phyloP scores from a whole-genome alignment of 2,797 vertebrate species.

The Melanogrammus aeglefinus region DNA sequence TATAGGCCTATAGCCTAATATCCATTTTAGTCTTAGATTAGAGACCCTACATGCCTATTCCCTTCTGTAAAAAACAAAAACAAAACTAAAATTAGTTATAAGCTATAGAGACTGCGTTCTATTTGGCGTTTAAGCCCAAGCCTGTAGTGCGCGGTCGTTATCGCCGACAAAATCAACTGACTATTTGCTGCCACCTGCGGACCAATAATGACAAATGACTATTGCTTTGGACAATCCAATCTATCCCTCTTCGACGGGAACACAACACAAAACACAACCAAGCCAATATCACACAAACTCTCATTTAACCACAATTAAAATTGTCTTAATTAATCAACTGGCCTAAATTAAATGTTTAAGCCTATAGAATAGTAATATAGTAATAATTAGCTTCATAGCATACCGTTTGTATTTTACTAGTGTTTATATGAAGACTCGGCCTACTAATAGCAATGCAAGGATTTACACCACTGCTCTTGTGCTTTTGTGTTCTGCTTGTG shows the following conservation, averaged over 20 bases:
- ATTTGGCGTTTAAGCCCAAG: not conserved
- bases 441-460: no score
- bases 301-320: not conserved
- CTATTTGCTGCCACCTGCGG: slow-evolving; percentile 76
- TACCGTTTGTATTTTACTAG: no score
- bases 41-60: not conserved
- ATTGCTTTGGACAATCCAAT: not conserved
- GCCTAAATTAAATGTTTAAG: not conserved
- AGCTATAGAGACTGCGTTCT: not conserved
- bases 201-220: slow-evolving; percentile 9
- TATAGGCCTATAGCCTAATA: no score
- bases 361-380: no score
- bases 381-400: no score
- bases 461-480: no score
- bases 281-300: not conserved
- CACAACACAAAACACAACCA: not conserved
- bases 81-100: not conserved
- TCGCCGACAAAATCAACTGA: slow-evolving; percentile 15
- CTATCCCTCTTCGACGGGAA: no score
- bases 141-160: not conserved
- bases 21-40: not conserved
- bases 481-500: no score
- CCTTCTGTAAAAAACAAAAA: not conserved
- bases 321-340: not conserved
- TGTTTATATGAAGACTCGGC: no score